Percentiles rank a stretch among this genome's conserved stretches.
Evolutionary conservation across 2,888 invertebrate species (phyloP).

Genomic region (Cephonodes hylas): DNA sequence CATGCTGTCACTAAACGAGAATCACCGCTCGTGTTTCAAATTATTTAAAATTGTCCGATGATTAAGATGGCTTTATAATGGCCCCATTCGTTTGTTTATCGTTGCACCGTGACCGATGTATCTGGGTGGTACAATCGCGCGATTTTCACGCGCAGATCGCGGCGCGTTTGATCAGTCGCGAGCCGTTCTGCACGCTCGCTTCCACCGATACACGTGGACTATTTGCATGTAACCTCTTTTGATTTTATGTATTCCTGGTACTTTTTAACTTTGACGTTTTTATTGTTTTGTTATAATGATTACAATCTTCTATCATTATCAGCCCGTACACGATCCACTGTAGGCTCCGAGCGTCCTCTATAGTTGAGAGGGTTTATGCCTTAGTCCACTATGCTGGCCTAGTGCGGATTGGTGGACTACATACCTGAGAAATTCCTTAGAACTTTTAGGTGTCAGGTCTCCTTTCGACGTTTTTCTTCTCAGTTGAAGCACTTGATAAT

Average conservation of each 20-base stretch:
- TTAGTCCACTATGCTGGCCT: no score
- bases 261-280: background rate
- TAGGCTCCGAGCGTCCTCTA: no score
- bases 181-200: conserved; percentile 43
- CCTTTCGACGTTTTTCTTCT: no score
- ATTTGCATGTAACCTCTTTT: conserved; percentile 38
- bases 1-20: no score
- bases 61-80: background rate
- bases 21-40: background rate
- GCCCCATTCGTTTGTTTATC: conserved; percentile 8
- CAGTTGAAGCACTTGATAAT: no score
- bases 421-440: no score
- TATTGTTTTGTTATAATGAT: no score
- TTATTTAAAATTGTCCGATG: background rate
- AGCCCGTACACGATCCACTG: no score
- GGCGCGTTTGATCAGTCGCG: conserved; percentile 43
- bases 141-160: conserved; percentile 40
- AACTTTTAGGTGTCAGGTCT: no score
- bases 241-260: conserved; percentile 16
- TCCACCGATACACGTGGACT: conserved; percentile 37
- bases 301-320: no score
- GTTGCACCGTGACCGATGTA: conserved; percentile 27
- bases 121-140: conserved; percentile 34
- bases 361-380: no score
- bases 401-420: no score